Percentiles rank a stretch among this genome's conserved stretches.
Conservation (phyloP, 2,113 vertebrate species). For the Ornithorhynchus anatinus region DNA sequence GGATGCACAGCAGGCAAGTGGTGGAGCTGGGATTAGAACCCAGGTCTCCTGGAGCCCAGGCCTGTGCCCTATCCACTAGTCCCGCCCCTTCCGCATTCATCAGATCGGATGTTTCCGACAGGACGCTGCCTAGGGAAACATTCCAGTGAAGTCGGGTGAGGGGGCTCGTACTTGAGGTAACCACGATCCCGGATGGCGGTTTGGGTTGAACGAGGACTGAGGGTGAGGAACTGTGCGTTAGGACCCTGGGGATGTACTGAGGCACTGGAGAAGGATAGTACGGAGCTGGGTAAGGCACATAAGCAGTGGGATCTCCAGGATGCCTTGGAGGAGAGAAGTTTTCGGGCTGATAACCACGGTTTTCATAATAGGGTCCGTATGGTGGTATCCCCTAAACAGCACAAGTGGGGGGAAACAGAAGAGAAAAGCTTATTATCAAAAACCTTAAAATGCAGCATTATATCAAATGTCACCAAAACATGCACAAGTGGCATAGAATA, state of each 20-base stretch:
- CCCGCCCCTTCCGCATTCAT: too few relatives aligned
- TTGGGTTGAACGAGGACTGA: neutral
- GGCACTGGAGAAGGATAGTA: conserved; percentile 43
- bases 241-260: conserved; percentile 50
- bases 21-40: too few relatives aligned
- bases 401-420: neutral
- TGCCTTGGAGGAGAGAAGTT: neutral
- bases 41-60: too few relatives aligned
- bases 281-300: neutral
- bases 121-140: too few relatives aligned
- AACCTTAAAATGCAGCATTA: neutral
- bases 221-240: conserved; percentile 20
- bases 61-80: too few relatives aligned
- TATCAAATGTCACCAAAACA: rapidly evolving
- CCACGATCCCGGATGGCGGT: rapidly evolving
- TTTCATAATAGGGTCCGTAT: conserved; percentile 66
- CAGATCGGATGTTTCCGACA: too few relatives aligned
- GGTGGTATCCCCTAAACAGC: conserved; percentile 30
- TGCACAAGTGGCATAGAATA: neutral
- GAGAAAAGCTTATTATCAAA: neutral
- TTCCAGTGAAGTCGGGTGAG: too few relatives aligned
- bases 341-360: conserved; percentile 70
- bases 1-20: too few relatives aligned
- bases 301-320: neutral
- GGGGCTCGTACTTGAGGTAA: conserved; percentile 61